Base-by-base conservation (phyloP, 53 echinoderm and acorn worm species). In the Stichopus horrens region DNA sequence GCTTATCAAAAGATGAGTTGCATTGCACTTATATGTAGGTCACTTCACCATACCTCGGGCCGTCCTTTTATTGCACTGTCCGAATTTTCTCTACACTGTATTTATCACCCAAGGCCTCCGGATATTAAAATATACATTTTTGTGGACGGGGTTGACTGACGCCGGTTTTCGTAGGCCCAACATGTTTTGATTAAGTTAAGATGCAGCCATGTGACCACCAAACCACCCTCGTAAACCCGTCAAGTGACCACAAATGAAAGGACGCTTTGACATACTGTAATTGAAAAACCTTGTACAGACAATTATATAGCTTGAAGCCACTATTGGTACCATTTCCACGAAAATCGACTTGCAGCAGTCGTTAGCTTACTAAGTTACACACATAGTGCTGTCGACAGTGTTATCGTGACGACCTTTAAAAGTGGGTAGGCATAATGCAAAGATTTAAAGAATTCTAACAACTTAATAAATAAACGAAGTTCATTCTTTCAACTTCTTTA, bases 361-460 rank as follows among this genome's bases (percentile, higher is more conserved):
- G 81, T 81, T 54, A 11, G 75, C 9, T 20, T 10, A 71, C 63
- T 63, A 71, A 71, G 74, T 23, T 8, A 23, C 74, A 8, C 4
- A 56, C 14, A 52, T 63, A 13, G 16, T 63, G 19, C 14, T n/a
- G n/a, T 54, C 37, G 53, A 51, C 79, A 18, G 18, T 8, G n/a
- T 5, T 16, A 23, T 53, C 79, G 52, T n/a, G 7, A 19, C n/a
- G 79, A 52, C 7, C 79, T 8, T 79, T 79, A 18, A 7, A 75
- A 79, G 79, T 10, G 54, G 79, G 53, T 8, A 79, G 53, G 54
- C 54, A 37, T 37, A 79, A 53, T 55, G 53, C 56, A 79, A 79
- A 53, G 79, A 79, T 55, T 16, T 54, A 79, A 79, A 79, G 57
- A 79, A 79, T 79, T 79, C 53, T 79, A 79, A 79, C 79, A 55